These are phyloP conservation scores for Lophochroa leadbeateri DNA, from an alignment of 2,113 vertebrate genomes.

Conservation along the genomic window DNA sequence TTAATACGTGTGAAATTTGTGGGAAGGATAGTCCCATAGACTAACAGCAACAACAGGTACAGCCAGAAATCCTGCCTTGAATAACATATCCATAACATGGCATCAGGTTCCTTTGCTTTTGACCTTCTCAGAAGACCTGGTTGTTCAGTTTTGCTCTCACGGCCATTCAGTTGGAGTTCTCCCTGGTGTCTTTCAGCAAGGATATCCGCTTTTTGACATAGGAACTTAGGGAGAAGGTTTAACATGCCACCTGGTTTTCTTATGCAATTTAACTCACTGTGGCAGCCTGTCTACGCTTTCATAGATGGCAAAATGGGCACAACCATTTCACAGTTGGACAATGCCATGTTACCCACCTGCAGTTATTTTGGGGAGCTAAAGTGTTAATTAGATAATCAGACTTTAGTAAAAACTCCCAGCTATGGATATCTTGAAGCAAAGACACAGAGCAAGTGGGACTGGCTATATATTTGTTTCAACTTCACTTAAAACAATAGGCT, in stretches of 20 bases:
- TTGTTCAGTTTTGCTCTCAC: background rate
- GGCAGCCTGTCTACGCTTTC: background rate
- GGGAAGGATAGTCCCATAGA: background rate
- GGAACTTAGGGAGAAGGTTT: background rate
- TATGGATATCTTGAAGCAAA: background rate
- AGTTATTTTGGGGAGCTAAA: background rate
- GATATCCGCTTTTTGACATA: background rate
- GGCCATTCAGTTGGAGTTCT: background rate
- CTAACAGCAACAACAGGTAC: slow-evolving; percentile 44
- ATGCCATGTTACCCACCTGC: background rate
- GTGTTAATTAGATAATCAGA: background rate
- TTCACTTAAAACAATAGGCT: slow-evolving; percentile 50
- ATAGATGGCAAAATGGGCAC: background rate
- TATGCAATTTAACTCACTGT: background rate
- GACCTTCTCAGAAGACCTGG: background rate
- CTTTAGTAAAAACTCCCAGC: background rate
- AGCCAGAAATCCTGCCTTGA: slow-evolving; percentile 5
- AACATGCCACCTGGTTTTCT: background rate
- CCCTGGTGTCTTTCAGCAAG: background rate
- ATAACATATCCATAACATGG: background rate
- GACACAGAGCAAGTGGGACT: background rate
- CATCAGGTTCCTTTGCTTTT: background rate
- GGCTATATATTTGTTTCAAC: background rate
- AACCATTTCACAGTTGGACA: background rate
- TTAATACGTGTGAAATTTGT: slow-evolving; percentile 51